Evolutionary conservation across 1,140 invertebrate species (phyloP).

Genomic region (Apis florea): DNA sequence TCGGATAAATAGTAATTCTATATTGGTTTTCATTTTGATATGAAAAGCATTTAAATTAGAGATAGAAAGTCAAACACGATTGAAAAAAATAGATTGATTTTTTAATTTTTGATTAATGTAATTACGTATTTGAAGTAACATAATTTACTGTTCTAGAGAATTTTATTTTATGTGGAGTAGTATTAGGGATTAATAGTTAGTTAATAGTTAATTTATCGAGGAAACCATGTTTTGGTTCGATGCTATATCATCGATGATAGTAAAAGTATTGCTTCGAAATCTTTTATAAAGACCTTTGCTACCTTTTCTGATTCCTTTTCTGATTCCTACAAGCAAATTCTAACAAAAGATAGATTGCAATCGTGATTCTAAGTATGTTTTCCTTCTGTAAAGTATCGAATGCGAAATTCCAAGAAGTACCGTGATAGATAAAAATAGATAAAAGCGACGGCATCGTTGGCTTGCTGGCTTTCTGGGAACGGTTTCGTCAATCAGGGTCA

Average conservation of each 20-base stretch:
- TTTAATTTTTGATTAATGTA: neutral
- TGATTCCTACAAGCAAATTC: neutral
- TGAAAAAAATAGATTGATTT: neutral
- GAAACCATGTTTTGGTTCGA: neutral
- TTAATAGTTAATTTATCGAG: constrained; percentile 30
- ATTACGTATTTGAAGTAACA: constrained; percentile 10
- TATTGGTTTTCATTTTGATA: neutral
- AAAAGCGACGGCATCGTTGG: constrained; percentile 31
- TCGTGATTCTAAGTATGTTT: neutral
- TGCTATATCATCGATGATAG: constrained; percentile 1
- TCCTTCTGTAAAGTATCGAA: neutral
- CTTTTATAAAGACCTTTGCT: neutral
- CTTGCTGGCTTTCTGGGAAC: constrained; percentile 41
- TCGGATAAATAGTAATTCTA: neutral
- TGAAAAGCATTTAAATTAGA: neutral
- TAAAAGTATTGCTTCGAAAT: neutral
- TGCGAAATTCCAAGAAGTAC: constrained; percentile 21
- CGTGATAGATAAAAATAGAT: constrained; percentile 50
- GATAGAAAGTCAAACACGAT: neutral
- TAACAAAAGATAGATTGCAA: neutral
- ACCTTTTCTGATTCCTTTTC: neutral
- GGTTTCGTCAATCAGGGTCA: constrained; percentile 44
- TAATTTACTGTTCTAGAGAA: constrained; percentile 19
- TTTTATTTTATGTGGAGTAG: constrained; percentile 8
- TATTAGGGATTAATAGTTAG: constrained; percentile 31